Percentiles rank a stretch among this genome's conserved stretches.
Conservation (phyloP, 2,888 invertebrate species). For the Lordiphosa andalusiaca region DNA sequence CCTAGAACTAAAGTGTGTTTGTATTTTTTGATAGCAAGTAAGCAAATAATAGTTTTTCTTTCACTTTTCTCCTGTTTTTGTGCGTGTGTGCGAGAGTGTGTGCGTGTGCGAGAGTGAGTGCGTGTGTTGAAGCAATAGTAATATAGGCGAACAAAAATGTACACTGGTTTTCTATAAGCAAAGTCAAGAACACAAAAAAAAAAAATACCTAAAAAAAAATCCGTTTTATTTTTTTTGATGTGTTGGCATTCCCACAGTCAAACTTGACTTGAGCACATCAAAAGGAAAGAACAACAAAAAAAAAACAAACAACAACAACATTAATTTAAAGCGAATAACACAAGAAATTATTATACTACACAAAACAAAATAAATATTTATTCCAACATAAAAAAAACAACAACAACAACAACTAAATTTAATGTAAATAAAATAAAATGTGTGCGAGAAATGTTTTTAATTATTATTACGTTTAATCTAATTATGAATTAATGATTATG, state of each 20-base stretch:
- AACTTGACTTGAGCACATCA: conserved; percentile 3
- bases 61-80: conserved; percentile 12
- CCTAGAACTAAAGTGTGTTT: no score
- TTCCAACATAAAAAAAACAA: conserved; percentile 48
- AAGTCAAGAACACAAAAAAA: conserved; percentile 34
- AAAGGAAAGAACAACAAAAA: neutral
- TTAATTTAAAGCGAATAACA: conserved; percentile 18
- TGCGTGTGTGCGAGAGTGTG: neutral
- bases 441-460: conserved; percentile 56
- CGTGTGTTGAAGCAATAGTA: conserved; percentile 34
- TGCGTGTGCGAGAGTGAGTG: neutral
- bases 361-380: conserved; percentile 53
- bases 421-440: conserved; percentile 53
- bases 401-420: conserved; percentile 36
- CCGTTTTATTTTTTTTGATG: conserved; percentile 3
- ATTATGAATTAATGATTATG: conserved; percentile 60
- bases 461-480: conserved; percentile 67
- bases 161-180: conserved; percentile 42
- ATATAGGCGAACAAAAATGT: conserved; percentile 28
- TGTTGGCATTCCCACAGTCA: conserved; percentile 5
- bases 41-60: conserved; percentile 9
- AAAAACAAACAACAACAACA: conserved; percentile 1
- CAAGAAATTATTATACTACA: conserved; percentile 29
- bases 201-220: neutral
- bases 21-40: conserved; percentile 3